Conservation (phyloP, 2,113 vertebrate species). For the Micromys minutus region DNA sequence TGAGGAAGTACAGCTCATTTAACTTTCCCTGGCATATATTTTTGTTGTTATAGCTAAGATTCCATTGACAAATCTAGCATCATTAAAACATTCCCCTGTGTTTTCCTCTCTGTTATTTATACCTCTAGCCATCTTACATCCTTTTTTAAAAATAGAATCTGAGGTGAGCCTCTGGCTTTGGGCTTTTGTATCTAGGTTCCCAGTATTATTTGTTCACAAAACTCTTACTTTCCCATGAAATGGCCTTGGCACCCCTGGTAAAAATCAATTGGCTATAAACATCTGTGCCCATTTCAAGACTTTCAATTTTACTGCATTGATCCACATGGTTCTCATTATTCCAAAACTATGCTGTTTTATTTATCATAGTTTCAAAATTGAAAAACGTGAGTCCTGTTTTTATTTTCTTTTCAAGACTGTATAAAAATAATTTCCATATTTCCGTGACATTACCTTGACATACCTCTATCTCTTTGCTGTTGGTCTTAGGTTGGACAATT, state of each 20-base stretch:
- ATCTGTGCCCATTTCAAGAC: neutral
- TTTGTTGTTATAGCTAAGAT: neutral
- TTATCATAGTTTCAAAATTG: neutral
- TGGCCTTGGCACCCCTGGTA: neutral
- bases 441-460: neutral
- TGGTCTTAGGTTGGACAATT: neutral
- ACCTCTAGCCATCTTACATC: neutral
- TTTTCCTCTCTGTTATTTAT: neutral
- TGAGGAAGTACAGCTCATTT: neutral
- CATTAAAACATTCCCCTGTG: neutral
- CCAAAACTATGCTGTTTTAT: neutral
- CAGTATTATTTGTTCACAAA: neutral
- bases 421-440: neutral
- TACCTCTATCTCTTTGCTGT: neutral
- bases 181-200: neutral
- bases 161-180: neutral
- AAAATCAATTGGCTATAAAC: constrained; percentile 4
- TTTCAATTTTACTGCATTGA: neutral
- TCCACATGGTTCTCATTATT: neutral
- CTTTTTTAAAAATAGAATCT: neutral
- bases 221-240: neutral
- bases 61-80: neutral
- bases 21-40: neutral
- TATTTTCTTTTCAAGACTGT: neutral
- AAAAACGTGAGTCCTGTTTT: neutral